These are phyloP conservation scores for Callionymus lyra DNA, from an alignment of 2,113 vertebrate species.

Conservation along the genomic window DNA sequence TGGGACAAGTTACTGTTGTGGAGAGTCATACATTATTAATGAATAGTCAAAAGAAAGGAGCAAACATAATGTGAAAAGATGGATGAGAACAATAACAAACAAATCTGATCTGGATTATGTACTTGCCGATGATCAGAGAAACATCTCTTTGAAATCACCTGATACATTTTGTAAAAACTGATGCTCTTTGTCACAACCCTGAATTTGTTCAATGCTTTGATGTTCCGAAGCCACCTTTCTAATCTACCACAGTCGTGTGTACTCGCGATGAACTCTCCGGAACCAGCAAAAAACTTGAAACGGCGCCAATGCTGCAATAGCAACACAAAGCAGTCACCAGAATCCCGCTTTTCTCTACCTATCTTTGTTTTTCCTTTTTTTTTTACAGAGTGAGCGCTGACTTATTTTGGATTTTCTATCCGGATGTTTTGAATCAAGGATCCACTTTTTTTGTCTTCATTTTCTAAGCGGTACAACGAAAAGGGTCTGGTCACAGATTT, in stretches of 20 bases:
- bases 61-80: no score
- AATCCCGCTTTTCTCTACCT: not conserved
- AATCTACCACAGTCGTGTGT: slow-evolving; percentile 32
- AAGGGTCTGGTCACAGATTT: slow-evolving; percentile 1
- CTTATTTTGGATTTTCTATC: no score
- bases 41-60: no score
- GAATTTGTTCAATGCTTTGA: no score
- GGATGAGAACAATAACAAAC: no score
- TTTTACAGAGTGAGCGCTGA: slow-evolving; percentile 1
- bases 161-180: no score
- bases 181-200: no score
- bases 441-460: no score
- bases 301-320: slow-evolving; percentile 12
- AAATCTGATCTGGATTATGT: no score
- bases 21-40: slow-evolving; percentile 4
- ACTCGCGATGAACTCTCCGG: slow-evolving; percentile 18
- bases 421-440: no score
- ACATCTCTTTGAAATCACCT: no score
- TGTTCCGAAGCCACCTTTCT: slow-evolving; percentile 25
- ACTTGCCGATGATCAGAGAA: no score
- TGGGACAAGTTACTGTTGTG: slow-evolving; percentile 82
- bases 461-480: not conserved
- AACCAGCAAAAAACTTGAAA: slow-evolving; percentile 29
- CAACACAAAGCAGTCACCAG: slow-evolving; percentile 15
- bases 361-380: not conserved